Evolutionary conservation across 1,140 invertebrate species (phyloP).

Genomic region (Centruroides vittatus): DNA sequence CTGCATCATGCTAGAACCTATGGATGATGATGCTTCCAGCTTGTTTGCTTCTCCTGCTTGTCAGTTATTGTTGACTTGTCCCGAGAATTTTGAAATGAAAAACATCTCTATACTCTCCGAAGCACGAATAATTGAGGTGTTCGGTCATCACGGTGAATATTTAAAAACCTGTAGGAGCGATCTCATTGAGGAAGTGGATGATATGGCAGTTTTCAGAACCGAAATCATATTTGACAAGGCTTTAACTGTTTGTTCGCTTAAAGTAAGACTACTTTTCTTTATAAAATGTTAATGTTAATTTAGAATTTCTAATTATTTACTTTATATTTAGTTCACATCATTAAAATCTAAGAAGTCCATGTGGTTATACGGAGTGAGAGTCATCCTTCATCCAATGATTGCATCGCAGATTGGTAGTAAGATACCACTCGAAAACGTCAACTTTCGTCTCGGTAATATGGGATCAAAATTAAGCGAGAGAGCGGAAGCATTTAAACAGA

Average conservation of each 20-base stretch:
- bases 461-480: constrained; percentile 8
- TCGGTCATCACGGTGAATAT: constrained; percentile 17
- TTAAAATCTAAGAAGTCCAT: constrained; percentile 7
- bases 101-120: constrained; percentile 10
- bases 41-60: constrained; percentile 12
- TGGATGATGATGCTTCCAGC: constrained; percentile 10
- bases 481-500: constrained; percentile 10
- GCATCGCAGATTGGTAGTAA: background rate
- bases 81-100: constrained; percentile 5
- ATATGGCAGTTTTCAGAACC: constrained; percentile 11
- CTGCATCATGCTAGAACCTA: constrained; percentile 14
- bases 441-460: constrained; percentile 4
- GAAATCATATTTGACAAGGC: constrained; percentile 11
- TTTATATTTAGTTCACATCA: constrained; percentile 3
- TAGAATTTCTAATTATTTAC: background rate
- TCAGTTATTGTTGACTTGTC: constrained; percentile 8
- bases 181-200: constrained; percentile 14
- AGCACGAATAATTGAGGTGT: constrained; percentile 11
- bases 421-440: constrained; percentile 1
- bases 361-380: constrained; percentile 14
- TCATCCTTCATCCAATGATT: background rate
- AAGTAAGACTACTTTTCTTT: constrained; percentile 3
- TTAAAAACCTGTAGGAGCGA: constrained; percentile 8
- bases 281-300: background rate
- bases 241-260: constrained; percentile 9